These are phyloP conservation scores for Heliconius erato DNA, from an alignment of 2,888 invertebrate genomes.

Conservation along the genomic window DNA sequence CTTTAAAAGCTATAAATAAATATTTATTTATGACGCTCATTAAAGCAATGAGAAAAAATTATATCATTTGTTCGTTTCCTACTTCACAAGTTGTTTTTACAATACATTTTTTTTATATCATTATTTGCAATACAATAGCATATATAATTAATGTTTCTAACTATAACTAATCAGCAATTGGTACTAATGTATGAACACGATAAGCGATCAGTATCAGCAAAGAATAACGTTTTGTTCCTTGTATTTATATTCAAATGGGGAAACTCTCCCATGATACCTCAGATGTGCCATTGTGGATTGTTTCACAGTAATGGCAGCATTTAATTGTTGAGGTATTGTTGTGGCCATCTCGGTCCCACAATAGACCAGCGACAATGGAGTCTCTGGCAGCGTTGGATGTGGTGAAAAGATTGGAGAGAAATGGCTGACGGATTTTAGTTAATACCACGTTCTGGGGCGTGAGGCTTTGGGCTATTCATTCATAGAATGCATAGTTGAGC, in stretches of 20 bases:
- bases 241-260: constrained; percentile 55
- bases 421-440: constrained; percentile 37
- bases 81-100: background rate
- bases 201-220: constrained; percentile 57
- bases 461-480: constrained; percentile 10
- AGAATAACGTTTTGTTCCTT: constrained; percentile 53
- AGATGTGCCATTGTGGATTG: constrained; percentile 82
- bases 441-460: constrained; percentile 29
- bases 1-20: no score
- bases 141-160: constrained; percentile 16
- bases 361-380: constrained; percentile 61
- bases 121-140: constrained; percentile 20
- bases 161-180: constrained; percentile 39
- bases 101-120: constrained; percentile 9
- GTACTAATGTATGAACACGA: constrained; percentile 26
- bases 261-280: constrained; percentile 78
- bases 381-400: constrained; percentile 45
- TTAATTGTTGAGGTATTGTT: constrained; percentile 79
- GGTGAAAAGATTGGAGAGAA: constrained; percentile 48
- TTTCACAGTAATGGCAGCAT: constrained; percentile 71
- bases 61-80: background rate
- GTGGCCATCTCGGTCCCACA: constrained; percentile 74
- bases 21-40: background rate
- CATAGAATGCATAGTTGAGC: background rate
- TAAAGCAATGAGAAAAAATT: background rate